phyloP scores from a whole-genome alignment of 2,797 vertebrate species.

The Spinus pinus region DNA sequence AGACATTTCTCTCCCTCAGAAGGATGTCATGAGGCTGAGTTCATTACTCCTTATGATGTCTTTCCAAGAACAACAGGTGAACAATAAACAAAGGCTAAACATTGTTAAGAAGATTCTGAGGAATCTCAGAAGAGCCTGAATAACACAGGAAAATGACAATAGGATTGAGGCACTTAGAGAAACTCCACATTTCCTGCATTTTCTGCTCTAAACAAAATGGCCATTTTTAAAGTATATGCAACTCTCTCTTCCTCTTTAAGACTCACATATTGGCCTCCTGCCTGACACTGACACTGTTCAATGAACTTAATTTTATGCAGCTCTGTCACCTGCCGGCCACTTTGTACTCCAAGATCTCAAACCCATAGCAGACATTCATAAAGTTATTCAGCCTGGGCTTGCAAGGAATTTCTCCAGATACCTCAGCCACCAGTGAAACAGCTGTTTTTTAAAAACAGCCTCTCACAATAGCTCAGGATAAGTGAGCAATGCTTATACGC shows the following conservation, averaged over 20 bases:
- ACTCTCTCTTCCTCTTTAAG: background rate
- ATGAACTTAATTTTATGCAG: background rate
- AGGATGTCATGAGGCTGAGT: background rate
- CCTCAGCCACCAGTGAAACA: background rate
- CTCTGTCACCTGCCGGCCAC: background rate
- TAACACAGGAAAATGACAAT: background rate
- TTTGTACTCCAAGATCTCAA: background rate
- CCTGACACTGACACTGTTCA: background rate
- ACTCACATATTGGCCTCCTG: background rate
- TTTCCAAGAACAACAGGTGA: background rate
- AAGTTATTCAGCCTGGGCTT: background rate
- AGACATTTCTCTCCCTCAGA: background rate
- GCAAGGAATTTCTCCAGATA: background rate
- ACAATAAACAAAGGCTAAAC: background rate
- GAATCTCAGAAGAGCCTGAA: background rate
- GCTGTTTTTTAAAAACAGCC: slow-evolving; percentile 14
- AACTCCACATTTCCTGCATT: background rate
- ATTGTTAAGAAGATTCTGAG: background rate
- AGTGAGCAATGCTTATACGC: background rate
- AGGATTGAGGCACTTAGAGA: background rate
- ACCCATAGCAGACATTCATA: background rate
- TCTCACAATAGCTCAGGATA: slow-evolving; percentile 2
- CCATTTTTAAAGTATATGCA: background rate
- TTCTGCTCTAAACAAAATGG: background rate
- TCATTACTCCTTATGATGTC: background rate